Percentiles rank a stretch among this genome's conserved stretches.
Conservation (phyloP, 1,140 invertebrate species). For the Dendrolimus punctatus region DNA sequence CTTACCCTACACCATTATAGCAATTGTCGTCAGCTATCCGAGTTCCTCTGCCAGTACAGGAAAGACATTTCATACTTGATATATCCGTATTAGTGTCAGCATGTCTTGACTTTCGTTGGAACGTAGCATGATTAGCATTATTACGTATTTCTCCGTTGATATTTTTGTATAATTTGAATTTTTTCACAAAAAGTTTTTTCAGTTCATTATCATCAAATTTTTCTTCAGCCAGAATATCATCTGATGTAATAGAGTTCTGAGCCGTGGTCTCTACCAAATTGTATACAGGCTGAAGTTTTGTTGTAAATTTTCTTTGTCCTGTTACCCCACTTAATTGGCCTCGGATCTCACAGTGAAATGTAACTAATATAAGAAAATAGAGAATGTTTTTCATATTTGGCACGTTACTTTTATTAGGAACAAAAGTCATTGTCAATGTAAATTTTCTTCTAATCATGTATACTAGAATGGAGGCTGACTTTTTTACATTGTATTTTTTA, state of each 20-base stretch:
- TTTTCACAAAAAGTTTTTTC: slow-evolving; percentile 17
- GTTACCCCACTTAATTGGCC: slow-evolving; percentile 17
- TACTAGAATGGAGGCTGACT: too few relatives aligned
- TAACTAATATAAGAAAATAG: slow-evolving; percentile 26
- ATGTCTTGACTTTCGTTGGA: slow-evolving; percentile 15
- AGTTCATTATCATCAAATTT: slow-evolving; percentile 28
- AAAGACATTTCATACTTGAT: slow-evolving; percentile 21
- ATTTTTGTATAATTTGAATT: slow-evolving; percentile 26
- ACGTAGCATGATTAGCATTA: slow-evolving; percentile 5
- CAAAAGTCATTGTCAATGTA: background rate
- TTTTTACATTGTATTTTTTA: too few relatives aligned
- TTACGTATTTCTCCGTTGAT: slow-evolving; percentile 11
- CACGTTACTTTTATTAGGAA: slow-evolving; percentile 12
- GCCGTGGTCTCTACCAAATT: slow-evolving; percentile 19
- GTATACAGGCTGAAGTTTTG: slow-evolving; percentile 19
- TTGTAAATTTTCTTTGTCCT: slow-evolving; percentile 26
- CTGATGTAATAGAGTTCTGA: slow-evolving; percentile 21
- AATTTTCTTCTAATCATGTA: too few relatives aligned
- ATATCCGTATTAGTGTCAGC: slow-evolving; percentile 4
- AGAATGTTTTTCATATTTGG: slow-evolving; percentile 21
- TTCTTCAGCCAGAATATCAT: slow-evolving; percentile 21
- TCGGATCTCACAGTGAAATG: slow-evolving; percentile 18
- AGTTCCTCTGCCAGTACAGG: slow-evolving; percentile 22
- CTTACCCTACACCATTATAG: slow-evolving; percentile 27
- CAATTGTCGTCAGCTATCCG: slow-evolving; percentile 23